Percentiles rank a stretch among this genome's conserved stretches.
Evolutionary conservation across 2,113 vertebrate species (phyloP).

Genomic region (Mobula birostris): DNA sequence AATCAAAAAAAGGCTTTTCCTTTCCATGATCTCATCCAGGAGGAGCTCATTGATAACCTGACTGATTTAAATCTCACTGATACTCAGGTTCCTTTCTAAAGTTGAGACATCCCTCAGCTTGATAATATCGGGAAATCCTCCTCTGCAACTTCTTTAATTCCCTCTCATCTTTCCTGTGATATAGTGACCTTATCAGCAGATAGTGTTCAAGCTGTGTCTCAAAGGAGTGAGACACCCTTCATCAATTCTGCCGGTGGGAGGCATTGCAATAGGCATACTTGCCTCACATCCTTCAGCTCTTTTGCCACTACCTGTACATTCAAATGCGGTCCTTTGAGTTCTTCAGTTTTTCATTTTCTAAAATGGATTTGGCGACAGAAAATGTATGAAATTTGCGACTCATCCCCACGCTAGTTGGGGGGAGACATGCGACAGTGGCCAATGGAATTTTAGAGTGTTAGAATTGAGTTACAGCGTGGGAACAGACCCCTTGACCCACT

Average conservation of each 20-base stretch:
- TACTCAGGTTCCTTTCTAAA: background rate
- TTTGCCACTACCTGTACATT: background rate
- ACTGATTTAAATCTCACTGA: background rate
- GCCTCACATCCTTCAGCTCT: background rate
- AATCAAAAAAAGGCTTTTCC: background rate
- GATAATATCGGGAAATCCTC: too few relatives aligned
- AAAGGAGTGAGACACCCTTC: background rate
- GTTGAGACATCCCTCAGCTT: background rate
- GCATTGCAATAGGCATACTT: background rate
- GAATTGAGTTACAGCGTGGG: too few relatives aligned
- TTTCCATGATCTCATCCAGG: background rate
- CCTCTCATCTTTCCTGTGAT: too few relatives aligned
- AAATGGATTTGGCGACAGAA: background rate
- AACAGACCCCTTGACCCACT: too few relatives aligned
- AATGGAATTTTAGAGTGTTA: background rate
- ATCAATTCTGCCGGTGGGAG: background rate
- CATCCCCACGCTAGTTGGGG: background rate
- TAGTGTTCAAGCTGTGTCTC: too few relatives aligned
- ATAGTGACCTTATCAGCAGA: too few relatives aligned
- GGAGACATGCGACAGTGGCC: background rate
- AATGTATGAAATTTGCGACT: background rate
- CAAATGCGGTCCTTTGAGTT: background rate
- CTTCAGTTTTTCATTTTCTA: background rate
- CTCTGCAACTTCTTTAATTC: too few relatives aligned
- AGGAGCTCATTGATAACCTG: background rate